Base-by-base conservation (phyloP, 2,797 vertebrate species). In the Sebastes jordani region DNA sequence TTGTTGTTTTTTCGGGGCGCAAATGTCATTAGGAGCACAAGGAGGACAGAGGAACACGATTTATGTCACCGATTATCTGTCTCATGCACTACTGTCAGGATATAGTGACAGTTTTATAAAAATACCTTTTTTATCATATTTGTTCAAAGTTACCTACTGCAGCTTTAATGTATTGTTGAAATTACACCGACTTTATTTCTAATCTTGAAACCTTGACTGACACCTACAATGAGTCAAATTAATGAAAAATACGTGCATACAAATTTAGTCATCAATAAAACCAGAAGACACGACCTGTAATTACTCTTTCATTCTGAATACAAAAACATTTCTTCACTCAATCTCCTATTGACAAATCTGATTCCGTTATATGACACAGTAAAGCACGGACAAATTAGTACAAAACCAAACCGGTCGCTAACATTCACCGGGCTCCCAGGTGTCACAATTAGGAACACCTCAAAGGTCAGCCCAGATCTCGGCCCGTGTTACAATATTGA, bases 391-490 rank as follows among this genome's bases (percentile, higher is more conserved):
- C 86, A 85, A 80, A 90, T 85, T 29, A 81, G 55, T 22, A 70
- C 71, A 49, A 85, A 86, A 71, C 78, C 61, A 38, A 49, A 58
- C 29, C 2, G 25, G 77, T 67, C 7, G 13, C 73, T 65, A 78
- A 80, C 76, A 71, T 87, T 81, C 80, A 36, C 59, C 56, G 23
- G 3, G 59, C 77, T 94, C 94, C 94, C 94, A 62, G 60, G 85
- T 70, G 93, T 91, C 90, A 84, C 89, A 94, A 94, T 94, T 94
- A 93, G 89, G 78, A 86, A 34, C 71, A 20, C 55, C 65, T 82
- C 74, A 94, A 95, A 95, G 92, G 93, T 95, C 91, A 89, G 70
- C 74, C 63, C 75, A 69, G 84, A 91, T 88, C 86, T 88, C 16
- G 2, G 72, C 29, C 71, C 7, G 7, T 25, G 80, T 72, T 64